These are phyloP conservation scores for Aphelenchoides fujianensis DNA, from an alignment of 1,140 invertebrate species.

Conservation along the genomic window DNA sequence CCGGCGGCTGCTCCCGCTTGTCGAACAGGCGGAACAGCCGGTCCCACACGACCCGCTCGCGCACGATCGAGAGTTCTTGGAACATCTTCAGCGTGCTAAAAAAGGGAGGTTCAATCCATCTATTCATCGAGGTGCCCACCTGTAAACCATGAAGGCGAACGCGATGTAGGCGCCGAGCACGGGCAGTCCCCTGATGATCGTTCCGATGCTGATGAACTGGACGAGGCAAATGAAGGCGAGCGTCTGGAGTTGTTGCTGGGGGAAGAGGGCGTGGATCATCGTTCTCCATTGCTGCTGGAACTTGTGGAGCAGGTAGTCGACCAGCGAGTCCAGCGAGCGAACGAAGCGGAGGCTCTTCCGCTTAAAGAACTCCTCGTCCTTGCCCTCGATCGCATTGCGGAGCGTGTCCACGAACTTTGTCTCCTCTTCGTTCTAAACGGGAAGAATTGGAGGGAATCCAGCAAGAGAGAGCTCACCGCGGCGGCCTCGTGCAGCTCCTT, in stretches of 20 bases:
- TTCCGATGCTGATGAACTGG: too few relatives aligned
- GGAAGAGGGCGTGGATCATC: conserved; percentile 51
- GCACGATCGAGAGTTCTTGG: conserved; percentile 34
- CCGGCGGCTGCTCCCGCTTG: conserved; percentile 10
- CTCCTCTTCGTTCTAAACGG: conserved; percentile 21
- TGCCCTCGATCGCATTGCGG: conserved; percentile 25
- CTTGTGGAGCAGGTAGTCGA: conserved; percentile 53
- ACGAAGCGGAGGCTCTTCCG: conserved; percentile 19
- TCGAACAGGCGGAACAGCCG: conserved; percentile 32
- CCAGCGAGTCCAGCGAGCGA: conserved; percentile 36
- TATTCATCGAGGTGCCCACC: too few relatives aligned
- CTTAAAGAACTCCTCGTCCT: conserved; percentile 10
- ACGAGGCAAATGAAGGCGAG: conserved; percentile 54
- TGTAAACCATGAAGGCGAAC: too few relatives aligned
- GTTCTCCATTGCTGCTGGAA: conserved; percentile 55
- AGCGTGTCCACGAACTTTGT: conserved; percentile 36
- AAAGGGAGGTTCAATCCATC: too few relatives aligned
- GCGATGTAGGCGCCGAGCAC: too few relatives aligned
- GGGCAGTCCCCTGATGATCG: too few relatives aligned
- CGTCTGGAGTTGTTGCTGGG: conserved; percentile 54
- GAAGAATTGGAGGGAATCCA: not conserved
- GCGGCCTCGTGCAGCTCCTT: not conserved
- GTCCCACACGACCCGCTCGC: conserved; percentile 37
- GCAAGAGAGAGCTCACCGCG: conserved; percentile 5
- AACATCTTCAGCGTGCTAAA: conserved; percentile 59